Percentiles rank a stretch among this genome's conserved stretches.
phyloP scores from a whole-genome alignment of 2,797 vertebrate genomes.

The Cryptoprocta ferox region DNA sequence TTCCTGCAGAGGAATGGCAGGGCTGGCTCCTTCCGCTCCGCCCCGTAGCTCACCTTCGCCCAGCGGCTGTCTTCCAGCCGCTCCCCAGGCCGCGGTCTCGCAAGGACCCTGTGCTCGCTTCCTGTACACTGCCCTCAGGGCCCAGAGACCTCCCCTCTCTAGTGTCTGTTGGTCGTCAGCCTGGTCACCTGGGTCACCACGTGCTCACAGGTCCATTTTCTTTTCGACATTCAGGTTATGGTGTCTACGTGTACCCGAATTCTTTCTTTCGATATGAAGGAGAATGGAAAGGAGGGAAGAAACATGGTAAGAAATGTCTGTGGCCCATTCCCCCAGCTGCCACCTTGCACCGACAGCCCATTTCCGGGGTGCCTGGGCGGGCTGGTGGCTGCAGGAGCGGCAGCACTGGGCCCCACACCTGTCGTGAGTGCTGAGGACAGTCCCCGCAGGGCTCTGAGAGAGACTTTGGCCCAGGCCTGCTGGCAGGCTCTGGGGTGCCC shows the following conservation, averaged over 20 bases:
- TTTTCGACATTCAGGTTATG: conserved; percentile 78
- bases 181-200: background rate
- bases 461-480: fast-evolving
- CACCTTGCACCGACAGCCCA: background rate
- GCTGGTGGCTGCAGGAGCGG: background rate
- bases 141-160: background rate
- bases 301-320: conserved; percentile 80
- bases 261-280: conserved; percentile 87
- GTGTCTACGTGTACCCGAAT: conserved; percentile 83
- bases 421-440: background rate
- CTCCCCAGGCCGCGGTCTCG: fast-evolving
- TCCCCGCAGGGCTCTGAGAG: background rate
- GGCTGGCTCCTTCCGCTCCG: background rate
- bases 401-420: background rate
- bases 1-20: background rate
- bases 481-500: background rate
- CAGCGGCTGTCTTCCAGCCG: background rate
- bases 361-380: background rate
- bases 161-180: background rate
- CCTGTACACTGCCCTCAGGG: background rate
- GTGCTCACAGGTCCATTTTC: background rate
- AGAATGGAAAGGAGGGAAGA: conserved; percentile 84
- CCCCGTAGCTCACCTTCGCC: background rate
- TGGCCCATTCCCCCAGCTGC: background rate
- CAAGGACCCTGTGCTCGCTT: background rate